Percentiles rank a stretch among this genome's conserved stretches.
Evolutionary conservation across 1,140 invertebrate species (phyloP).

Genomic region (Plutomurus gul): DNA sequence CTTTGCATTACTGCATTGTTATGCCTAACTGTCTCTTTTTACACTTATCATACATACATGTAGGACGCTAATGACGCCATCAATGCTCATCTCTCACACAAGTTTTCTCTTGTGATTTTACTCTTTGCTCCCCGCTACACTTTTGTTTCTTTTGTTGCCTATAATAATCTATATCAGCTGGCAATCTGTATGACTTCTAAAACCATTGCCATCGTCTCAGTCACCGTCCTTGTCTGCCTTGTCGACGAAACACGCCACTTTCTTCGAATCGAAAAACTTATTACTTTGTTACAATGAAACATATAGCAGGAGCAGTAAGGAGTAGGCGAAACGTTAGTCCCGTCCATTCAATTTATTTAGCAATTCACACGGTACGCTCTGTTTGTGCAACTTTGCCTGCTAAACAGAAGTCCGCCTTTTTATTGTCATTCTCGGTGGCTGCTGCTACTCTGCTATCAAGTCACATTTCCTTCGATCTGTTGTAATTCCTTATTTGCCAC

Average conservation of each 20-base stretch:
- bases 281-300: not conserved
- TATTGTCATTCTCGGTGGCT: not conserved
- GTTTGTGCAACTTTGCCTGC: not conserved
- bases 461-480: constrained; percentile 8
- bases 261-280: not conserved
- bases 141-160: constrained; percentile 12
- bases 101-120: not conserved
- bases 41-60: constrained; percentile 9
- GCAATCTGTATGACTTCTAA: not conserved
- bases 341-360: constrained; percentile 3
- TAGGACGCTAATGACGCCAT: constrained; percentile 6
- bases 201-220: not conserved
- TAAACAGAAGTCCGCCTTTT: constrained; percentile 14
- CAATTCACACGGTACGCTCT: not conserved
- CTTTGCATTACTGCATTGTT: not conserved
- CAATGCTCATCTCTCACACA: not conserved
- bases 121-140: constrained; percentile 4
- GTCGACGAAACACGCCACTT: not conserved
- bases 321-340: not conserved
- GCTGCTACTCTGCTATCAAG: not conserved
- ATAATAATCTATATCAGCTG: constrained; percentile 10
- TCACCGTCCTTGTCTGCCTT: not conserved
- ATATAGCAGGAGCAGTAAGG: not conserved
- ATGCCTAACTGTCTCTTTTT: constrained; percentile 13
- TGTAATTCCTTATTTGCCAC: constrained; percentile 10